A percentile compares a stretch with the other conserved stretches of the same genome.
phyloP scores from a whole-genome alignment of 2,113 vertebrate genomes.

The Planiliza haematocheilus region DNA sequence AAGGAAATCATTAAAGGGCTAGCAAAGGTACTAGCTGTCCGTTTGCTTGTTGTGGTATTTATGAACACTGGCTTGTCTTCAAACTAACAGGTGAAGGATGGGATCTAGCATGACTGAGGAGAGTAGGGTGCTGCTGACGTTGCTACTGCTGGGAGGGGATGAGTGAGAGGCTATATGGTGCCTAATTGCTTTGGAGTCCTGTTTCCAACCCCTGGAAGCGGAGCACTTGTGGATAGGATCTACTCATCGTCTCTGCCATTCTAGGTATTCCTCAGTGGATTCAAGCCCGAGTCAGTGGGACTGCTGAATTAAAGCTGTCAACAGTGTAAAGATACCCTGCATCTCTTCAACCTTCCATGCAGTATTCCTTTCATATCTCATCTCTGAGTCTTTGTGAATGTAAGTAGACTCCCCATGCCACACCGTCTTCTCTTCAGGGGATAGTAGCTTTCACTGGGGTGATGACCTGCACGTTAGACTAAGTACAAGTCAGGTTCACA shows the following conservation, averaged over 20 bases:
- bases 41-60: conserved; percentile 67
- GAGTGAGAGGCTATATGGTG: conserved; percentile 29
- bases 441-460: conserved; percentile 4
- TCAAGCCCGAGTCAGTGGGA: conserved; percentile 40
- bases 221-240: conserved; percentile 57
- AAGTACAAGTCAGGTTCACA: conserved; percentile 13
- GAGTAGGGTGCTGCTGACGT: conserved; percentile 65
- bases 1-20: not conserved
- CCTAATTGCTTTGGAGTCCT: conserved; percentile 66
- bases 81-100: conserved; percentile 66
- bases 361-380: conserved; percentile 41
- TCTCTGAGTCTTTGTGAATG: conserved; percentile 33
- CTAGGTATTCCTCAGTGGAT: conserved; percentile 69
- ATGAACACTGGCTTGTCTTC: conserved; percentile 47
- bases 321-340: conserved; percentile 53
- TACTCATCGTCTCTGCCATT: conserved; percentile 59
- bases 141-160: conserved; percentile 10
- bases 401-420: conserved; percentile 18
- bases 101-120: not conserved
- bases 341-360: conserved; percentile 36
- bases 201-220: conserved; percentile 70
- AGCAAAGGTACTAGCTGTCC: not conserved
- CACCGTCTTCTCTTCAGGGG: conserved; percentile 16
- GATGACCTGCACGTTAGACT: conserved; percentile 43
- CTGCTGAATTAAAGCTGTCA: conserved; percentile 71